Conservation (phyloP, 2,797 vertebrate species). For the Pantherophis vulpinus region DNA sequence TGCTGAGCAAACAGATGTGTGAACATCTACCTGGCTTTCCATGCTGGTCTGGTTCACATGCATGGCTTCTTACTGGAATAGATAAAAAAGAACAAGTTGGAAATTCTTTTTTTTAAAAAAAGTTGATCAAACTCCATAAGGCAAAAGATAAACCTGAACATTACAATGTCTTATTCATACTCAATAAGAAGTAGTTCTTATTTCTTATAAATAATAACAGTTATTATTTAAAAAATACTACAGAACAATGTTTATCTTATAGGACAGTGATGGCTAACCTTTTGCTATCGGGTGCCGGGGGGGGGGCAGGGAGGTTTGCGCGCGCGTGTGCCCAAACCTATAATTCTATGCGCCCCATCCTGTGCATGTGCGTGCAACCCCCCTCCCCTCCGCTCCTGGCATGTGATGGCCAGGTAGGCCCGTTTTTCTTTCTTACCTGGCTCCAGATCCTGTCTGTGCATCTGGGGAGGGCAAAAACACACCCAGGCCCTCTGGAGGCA, state of each 20-base stretch:
- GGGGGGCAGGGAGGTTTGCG: too few species aligned
- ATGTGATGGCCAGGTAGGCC: too few species aligned
- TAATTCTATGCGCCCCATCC: too few species aligned
- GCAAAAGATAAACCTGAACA: background rate
- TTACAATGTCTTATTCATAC: background rate
- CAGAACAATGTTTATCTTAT: background rate
- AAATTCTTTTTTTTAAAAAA: conserved; percentile 31
- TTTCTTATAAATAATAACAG: background rate
- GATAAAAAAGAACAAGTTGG: conserved; percentile 52
- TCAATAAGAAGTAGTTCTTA: background rate
- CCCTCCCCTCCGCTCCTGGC: too few species aligned
- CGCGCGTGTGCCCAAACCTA: rapidly evolving
- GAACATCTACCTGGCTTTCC: conserved; percentile 88
- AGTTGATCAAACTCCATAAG: background rate
- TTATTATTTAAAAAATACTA: background rate
- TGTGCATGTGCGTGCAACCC: too few species aligned
- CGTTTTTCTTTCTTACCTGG: too few species aligned
- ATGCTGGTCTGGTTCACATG: conserved; percentile 83
- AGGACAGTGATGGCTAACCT: background rate
- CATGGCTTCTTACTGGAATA: conserved; percentile 86
- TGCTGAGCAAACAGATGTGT: conserved; percentile 93
- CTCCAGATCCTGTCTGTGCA: too few species aligned
- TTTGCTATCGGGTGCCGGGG: too few species aligned
- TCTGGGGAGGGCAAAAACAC: too few species aligned
- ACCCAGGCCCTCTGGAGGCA: too few species aligned